These are phyloP conservation scores for Hypena proboscidalis DNA, from an alignment of 2,888 invertebrate genomes.

Conservation along the genomic window DNA sequence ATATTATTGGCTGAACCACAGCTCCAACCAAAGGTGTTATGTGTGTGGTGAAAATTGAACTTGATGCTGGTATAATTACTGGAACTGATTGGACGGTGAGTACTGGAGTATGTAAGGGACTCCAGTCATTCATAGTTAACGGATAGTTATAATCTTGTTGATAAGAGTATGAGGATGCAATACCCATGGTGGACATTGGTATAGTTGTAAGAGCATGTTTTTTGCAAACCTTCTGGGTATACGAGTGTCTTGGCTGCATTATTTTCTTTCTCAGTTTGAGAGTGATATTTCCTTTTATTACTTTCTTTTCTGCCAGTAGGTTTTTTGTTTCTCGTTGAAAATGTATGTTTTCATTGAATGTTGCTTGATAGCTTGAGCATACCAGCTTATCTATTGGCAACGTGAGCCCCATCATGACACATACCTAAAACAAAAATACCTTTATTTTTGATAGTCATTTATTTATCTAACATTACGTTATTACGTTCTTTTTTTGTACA, in stretches of 20 bases:
- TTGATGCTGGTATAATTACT: conserved; percentile 15
- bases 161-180: conserved; percentile 6
- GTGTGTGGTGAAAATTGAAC: conserved; percentile 13
- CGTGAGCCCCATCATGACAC: conserved; percentile 13
- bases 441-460: not conserved
- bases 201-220: conserved; percentile 7
- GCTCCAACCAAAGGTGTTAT: conserved; percentile 14
- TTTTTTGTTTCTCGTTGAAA: conserved; percentile 8
- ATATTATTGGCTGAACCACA: conserved; percentile 17
- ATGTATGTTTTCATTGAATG: conserved; percentile 1
- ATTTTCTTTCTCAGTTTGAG: conserved; percentile 16
- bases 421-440: conserved; percentile 17
- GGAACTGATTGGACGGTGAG: conserved; percentile 17
- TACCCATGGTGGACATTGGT: not conserved
- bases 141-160: conserved; percentile 16
- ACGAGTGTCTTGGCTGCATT: conserved; percentile 4
- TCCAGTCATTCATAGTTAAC: conserved; percentile 16
- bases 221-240: conserved; percentile 7
- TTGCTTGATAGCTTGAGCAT: conserved; percentile 4
- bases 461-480: no score
- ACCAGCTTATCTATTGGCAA: conserved; percentile 1
- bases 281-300: conserved; percentile 11
- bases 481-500: no score
- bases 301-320: conserved; percentile 11
- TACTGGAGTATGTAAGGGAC: conserved; percentile 17